Conservation (phyloP, 2,113 vertebrate genomes). For the Mormyrus iriodes region DNA sequence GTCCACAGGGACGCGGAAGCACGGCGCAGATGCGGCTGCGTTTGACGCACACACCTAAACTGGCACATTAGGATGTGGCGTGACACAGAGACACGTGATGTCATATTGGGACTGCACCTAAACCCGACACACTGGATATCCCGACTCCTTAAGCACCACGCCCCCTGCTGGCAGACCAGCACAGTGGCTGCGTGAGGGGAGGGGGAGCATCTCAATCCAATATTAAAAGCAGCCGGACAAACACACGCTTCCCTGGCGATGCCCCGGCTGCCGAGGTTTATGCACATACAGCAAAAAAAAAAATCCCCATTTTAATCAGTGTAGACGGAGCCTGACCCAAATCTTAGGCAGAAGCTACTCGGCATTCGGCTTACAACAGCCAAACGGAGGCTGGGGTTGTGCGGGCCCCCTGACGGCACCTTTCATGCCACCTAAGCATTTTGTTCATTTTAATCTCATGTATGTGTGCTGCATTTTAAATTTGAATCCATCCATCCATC, state of each 20-base stretch:
- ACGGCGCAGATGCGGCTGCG: background rate
- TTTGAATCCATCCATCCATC: background rate
- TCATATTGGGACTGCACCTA: background rate
- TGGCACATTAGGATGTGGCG: background rate
- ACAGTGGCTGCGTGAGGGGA: background rate
- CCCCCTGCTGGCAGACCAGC: background rate
- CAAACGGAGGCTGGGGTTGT: background rate
- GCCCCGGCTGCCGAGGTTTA: slow-evolving; percentile 1
- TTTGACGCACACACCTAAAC: background rate
- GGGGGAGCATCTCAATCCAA: background rate
- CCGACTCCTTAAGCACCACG: background rate
- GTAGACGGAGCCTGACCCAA: slow-evolving; percentile 17
- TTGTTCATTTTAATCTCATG: background rate
- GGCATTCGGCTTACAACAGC: background rate
- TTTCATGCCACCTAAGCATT: background rate
- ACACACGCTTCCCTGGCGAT: background rate
- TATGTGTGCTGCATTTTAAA: background rate
- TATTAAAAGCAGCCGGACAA: background rate
- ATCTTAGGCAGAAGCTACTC: background rate
- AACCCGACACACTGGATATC: background rate
- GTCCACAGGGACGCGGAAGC: background rate
- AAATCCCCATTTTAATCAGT: slow-evolving; percentile 22
- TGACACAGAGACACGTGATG: background rate
- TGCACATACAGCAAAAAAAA: background rate
- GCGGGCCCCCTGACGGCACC: background rate